Evolutionary conservation across 2,113 vertebrate genomes (phyloP), one percentile per base, ranked within the genome.

Genomic region (Poeciliopsis occidentalis): DNA sequence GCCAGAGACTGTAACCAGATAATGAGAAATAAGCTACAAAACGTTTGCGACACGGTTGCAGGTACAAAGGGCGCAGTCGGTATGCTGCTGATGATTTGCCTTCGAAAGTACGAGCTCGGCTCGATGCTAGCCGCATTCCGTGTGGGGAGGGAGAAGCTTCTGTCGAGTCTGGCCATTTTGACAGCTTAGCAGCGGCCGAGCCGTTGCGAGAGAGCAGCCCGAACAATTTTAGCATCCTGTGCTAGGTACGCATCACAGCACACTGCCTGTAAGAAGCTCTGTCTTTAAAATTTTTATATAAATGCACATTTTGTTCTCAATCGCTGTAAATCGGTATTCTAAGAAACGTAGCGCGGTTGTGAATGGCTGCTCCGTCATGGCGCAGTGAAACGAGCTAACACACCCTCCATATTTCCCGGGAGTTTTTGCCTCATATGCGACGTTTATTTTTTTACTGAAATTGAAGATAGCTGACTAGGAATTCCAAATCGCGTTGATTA

Each of bases 161-260:
- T 47, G 60, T 78, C 76, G 39, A 64, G 76, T 82, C 72, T 78
- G 84, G 90, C 91, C 91, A 89, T 91, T 90, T 92, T 88, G 90
- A 90, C 89, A 92, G 84, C 82, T 88, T 87, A 87, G 80, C 80
- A 67, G 71, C 71, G 71, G 63, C 73, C 66, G 68, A 12, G 64
- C 44, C 83, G 81, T 83, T 72, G 67, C 31, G 44, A 47, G 47
- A 81, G 37, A 31, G n/a, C 57, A 22, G 32, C 71, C 60, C 27
- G 31, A n/a, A 71, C 37, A 60, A 19, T 73, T 41, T 73, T 76
- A 78, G 76, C 65, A 68, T 13, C 65, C 4, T 24, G 4, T 30
- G 41, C 41, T 65, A 31, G 4, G 1, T 32, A 41, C 22, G 11
- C 4, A 19, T 19, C 65, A 2, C 26, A n/a, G 19, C 0, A 13